Percentiles rank a stretch among this genome's conserved stretches.
Evolutionary conservation across 1,140 invertebrate species (phyloP).

Genomic region (Trichomalopsis sarcophagae): DNA sequence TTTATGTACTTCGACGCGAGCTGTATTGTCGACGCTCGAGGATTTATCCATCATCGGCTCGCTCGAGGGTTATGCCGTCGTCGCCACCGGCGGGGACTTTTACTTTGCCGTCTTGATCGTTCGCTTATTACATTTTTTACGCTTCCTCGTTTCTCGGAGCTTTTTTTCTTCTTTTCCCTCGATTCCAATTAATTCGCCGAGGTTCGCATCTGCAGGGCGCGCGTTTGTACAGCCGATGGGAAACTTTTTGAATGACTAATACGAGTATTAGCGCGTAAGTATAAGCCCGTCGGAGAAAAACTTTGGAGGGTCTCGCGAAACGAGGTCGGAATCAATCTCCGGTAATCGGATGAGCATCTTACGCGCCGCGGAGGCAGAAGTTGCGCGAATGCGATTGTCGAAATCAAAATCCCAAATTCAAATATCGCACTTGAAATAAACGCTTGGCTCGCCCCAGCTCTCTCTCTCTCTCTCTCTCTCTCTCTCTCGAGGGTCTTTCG

Average conservation of each 20-base stretch:
- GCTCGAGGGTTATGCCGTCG: neutral
- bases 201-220: neutral
- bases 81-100: neutral
- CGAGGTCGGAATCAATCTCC: constrained; percentile 55
- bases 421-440: constrained; percentile 63
- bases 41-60: neutral
- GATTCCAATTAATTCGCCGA: neutral
- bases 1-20: constrained; percentile 30
- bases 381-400: constrained; percentile 53
- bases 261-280: constrained; percentile 1
- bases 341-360: constrained; percentile 62
- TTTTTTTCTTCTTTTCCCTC: neutral
- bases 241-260: neutral
- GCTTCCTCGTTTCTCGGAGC: neutral
- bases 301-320: neutral
- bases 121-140: constrained; percentile 39
- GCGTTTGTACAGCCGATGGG: too few species aligned
- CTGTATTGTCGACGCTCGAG: constrained; percentile 18
- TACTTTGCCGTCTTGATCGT: neutral
- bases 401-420: constrained; percentile 65
- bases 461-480: neutral
- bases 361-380: neutral
- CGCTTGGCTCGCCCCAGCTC: neutral
- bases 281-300: constrained; percentile 23
- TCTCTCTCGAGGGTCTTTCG: constrained; percentile 29